A percentile compares a stretch with the other conserved stretches of the same genome.
phyloP scores from a whole-genome alignment of 2,113 vertebrate genomes.

The Benitochromis conjunctus region DNA sequence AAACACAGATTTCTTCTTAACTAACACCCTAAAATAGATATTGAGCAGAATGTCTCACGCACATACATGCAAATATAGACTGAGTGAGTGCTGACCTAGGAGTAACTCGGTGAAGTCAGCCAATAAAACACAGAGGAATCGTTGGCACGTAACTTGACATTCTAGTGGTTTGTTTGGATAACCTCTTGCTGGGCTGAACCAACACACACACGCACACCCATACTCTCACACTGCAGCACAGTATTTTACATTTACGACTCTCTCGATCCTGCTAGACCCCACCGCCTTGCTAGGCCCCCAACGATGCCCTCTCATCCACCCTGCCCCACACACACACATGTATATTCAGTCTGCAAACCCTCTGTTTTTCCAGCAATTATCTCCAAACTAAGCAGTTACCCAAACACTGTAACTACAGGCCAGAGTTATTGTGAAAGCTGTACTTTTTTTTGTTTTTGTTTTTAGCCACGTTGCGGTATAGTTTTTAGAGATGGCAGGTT shows the following conservation, averaged over 20 bases:
- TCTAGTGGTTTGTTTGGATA: constrained; percentile 81
- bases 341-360: not conserved
- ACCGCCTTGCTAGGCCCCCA: constrained; percentile 11
- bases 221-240: constrained; percentile 45
- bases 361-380: constrained; percentile 54
- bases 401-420: constrained; percentile 3
- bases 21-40: constrained; percentile 6
- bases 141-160: constrained; percentile 78
- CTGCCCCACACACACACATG: constrained; percentile 36
- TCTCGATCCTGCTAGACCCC: constrained; percentile 39
- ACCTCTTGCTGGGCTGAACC: constrained; percentile 64
- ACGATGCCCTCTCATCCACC: constrained; percentile 48
- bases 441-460: not conserved
- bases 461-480: not conserved
- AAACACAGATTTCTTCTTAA: not conserved
- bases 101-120: constrained; percentile 75
- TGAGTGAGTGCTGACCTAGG: constrained; percentile 60
- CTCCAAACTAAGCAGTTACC: constrained; percentile 32
- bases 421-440: constrained; percentile 27
- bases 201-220: constrained; percentile 29
- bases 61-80: not conserved
- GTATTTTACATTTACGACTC: constrained; percentile 79
- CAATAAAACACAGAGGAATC: constrained; percentile 78
- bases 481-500: not conserved
- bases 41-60: not conserved